Conservation (phyloP, 1,140 invertebrate species). For the Aphelenchoides besseyi region DNA sequence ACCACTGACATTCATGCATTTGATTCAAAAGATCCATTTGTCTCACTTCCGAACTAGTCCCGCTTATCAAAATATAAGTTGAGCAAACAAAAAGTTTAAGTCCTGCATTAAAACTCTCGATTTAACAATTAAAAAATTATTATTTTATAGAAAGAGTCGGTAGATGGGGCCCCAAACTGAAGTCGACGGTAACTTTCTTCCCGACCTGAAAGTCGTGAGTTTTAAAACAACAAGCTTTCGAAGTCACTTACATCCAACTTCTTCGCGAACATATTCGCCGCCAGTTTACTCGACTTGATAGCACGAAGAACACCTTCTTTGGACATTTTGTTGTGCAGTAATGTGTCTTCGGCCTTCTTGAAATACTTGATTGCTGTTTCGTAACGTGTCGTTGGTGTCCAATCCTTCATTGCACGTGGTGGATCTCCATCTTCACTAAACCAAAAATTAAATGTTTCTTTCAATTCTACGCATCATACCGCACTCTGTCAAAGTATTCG, state of each 20-base stretch:
- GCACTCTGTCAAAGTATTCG: not conserved
- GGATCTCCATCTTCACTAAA: not conserved
- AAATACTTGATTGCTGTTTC: not conserved
- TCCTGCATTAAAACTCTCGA: too few relatives aligned
- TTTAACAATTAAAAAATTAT: too few relatives aligned
- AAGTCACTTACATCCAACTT: not conserved
- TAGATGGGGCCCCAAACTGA: not conserved
- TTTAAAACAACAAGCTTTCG: not conserved
- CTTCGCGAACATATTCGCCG: not conserved
- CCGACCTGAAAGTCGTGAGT: not conserved
- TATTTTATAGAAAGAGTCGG: conserved; percentile 5
- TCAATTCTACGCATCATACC: too few relatives aligned
- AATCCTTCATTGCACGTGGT: not conserved
- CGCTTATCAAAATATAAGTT: too few relatives aligned
- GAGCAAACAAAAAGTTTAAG: too few relatives aligned
- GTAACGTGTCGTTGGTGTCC: not conserved
- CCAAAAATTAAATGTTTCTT: not conserved
- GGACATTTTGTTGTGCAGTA: not conserved
- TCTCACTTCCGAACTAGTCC: too few relatives aligned
- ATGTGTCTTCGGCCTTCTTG: not conserved
- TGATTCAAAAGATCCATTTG: too few relatives aligned
- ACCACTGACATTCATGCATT: too few relatives aligned
- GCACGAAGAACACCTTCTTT: not conserved
- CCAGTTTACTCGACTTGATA: not conserved
- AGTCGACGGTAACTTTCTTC: not conserved